Conservation (phyloP, 2,113 vertebrate species). For the Spermophilus dauricus region DNA sequence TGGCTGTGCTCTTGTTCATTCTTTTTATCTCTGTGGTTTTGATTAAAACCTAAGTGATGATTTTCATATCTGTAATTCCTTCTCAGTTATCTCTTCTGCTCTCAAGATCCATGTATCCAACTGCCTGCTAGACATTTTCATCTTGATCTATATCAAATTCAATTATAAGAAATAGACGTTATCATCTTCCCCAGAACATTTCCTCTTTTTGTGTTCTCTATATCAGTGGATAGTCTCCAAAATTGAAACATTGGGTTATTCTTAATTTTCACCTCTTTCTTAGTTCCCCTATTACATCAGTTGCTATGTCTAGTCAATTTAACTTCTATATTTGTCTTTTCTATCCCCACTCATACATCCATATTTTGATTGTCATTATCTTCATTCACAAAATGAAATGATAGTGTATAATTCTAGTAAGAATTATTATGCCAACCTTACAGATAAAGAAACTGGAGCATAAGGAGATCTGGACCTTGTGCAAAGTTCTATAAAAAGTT, state of each 20-base stretch:
- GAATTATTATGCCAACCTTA: background rate
- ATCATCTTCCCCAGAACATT: background rate
- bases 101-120: slow-evolving; percentile 5
- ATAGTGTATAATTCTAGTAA: background rate
- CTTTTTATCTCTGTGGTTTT: background rate
- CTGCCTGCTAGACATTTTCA: background rate
- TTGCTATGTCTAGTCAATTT: background rate
- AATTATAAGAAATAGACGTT: background rate
- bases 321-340: background rate
- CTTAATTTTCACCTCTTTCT: slow-evolving; percentile 4
- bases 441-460: background rate
- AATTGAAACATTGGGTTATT: slow-evolving; percentile 34
- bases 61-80: background rate
- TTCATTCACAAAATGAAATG: background rate
- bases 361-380: background rate
- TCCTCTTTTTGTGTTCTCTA: background rate
- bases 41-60: slow-evolving; percentile 1
- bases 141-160: background rate
- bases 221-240: background rate
- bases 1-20: background rate
- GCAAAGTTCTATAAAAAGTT: background rate
- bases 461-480: background rate
- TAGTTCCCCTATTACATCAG: background rate
- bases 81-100: background rate
- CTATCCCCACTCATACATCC: background rate